Base-by-base conservation (phyloP, 2,797 vertebrate genomes). In the Esox masquinongy region DNA sequence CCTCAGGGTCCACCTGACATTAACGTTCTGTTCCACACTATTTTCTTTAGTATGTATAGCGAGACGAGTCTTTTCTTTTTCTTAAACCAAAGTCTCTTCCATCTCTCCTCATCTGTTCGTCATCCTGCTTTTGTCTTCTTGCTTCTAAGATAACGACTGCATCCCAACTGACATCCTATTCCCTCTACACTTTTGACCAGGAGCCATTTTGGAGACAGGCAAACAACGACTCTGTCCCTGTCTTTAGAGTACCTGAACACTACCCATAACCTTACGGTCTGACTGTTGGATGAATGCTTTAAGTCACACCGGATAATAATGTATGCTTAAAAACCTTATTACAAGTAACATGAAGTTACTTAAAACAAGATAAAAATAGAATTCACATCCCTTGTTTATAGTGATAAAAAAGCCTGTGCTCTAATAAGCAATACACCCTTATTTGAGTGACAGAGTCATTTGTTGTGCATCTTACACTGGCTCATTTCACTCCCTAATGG, bases 1-100 rank as follows among this genome's bases (percentile, higher is more conserved):
- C 92, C 80, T 70, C 63, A 75, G 92, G 92, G 89, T 91, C 82
- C 77, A 90, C 84, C 86, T 91, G 89, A 90, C 89, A 92, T 92
- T 90, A 90, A 83, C 85, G 79, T 83, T 75, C 73, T 72, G 80
- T 78, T 91, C 84, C 86, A 79, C 86, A 74, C 79, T 76, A 82
- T 79, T 75, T 83, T 89, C 83, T 92, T 92, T 91, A 91, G 91
- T 92, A 91, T 91, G 88, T 82, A 91, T 83, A 81, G 75, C 29
- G 77, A 85, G 83, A 26, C 50, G 66, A 72, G 66, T 31, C 82
- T 74, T 71, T 85, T 90, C 88, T 77, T 74, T 84, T 67, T 83
- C 77, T 81, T 67, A 79, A 82, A 85, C 83, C 79, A 76, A 81
- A 83, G 63, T 69, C 82, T 69, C 68, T 69, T 85, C 75, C 39